phyloP scores from a whole-genome alignment of 1,140 invertebrate species.

The Cepaea nemoralis region DNA sequence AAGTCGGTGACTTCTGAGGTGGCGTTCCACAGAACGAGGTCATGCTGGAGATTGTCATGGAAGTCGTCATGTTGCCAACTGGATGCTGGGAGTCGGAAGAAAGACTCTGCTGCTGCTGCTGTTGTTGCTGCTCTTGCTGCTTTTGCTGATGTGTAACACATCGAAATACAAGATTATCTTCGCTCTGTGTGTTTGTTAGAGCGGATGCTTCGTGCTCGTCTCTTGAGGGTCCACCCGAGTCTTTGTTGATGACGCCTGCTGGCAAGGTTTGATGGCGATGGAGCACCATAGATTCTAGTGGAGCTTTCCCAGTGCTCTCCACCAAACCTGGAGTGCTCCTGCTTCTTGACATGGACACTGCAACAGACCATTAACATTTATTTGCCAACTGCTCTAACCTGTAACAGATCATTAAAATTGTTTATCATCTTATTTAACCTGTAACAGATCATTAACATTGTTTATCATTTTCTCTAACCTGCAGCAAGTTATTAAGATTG shows the following conservation, averaged over 20 bases:
- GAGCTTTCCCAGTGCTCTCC: slow-evolving; percentile 88
- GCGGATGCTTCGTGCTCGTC: slow-evolving; percentile 28
- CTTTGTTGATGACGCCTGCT: slow-evolving; percentile 75
- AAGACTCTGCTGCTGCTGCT: slow-evolving; percentile 35
- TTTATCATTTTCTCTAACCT: too few relatives aligned
- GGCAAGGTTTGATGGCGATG: slow-evolving; percentile 64
- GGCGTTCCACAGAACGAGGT: slow-evolving; percentile 62
- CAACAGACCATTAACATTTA: too few relatives aligned
- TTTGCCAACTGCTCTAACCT: too few relatives aligned
- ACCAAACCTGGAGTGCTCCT: slow-evolving; percentile 94
- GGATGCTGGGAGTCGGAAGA: slow-evolving; percentile 42
- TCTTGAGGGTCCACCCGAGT: slow-evolving; percentile 11
- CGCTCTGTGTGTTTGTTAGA: slow-evolving; percentile 47
- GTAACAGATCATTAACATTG: too few relatives aligned
- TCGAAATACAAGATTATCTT: slow-evolving; percentile 47
- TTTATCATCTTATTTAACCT: too few relatives aligned
- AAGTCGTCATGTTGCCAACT: slow-evolving; percentile 57
- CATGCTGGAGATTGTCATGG: slow-evolving; percentile 61
- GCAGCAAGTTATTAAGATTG: too few relatives aligned
- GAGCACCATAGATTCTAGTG: slow-evolving; percentile 86
- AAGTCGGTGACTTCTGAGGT: slow-evolving; percentile 58
- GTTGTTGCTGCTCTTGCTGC: slow-evolving; percentile 25
- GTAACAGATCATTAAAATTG: too few relatives aligned
- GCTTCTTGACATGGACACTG: slow-evolving; percentile 93
- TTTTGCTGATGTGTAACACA: slow-evolving; percentile 34